phyloP scores from a whole-genome alignment of 2,888 invertebrate genomes.

The Leucophora obtusa region DNA sequence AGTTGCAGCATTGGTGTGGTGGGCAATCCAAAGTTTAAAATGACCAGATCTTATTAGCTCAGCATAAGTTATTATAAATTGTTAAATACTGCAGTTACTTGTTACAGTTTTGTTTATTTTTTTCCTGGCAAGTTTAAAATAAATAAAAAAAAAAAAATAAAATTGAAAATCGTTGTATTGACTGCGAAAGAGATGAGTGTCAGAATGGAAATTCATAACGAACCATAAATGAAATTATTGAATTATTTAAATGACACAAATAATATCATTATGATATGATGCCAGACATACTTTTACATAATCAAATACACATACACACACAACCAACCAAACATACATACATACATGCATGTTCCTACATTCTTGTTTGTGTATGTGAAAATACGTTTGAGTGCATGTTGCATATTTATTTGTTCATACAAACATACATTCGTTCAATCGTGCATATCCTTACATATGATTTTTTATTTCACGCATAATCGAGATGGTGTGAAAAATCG shows the following conservation, averaged over 20 bases:
- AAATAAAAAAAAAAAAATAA: not conserved
- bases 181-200: constrained; percentile 56
- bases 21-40: no score
- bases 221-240: constrained; percentile 70
- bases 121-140: no score
- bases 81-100: no score
- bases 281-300: constrained; percentile 43
- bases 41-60: no score
- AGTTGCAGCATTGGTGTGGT: no score
- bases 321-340: constrained; percentile 10
- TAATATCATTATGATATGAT: constrained; percentile 70
- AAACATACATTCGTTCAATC: constrained; percentile 46
- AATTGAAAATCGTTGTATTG: constrained; percentile 25
- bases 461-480: constrained; percentile 65
- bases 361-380: not conserved
- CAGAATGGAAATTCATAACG: constrained; percentile 64
- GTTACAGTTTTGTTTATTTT: no score
- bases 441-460: constrained; percentile 63
- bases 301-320: constrained; percentile 28
- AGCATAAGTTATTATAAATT: no score
- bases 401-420: not conserved
- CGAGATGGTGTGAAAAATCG: constrained; percentile 73
- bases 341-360: not conserved
- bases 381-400: not conserved
- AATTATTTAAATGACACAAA: constrained; percentile 74